These are phyloP conservation scores for Sinosuthora webbiana DNA, from an alignment of 2,113 vertebrate species.

Conservation along the genomic window DNA sequence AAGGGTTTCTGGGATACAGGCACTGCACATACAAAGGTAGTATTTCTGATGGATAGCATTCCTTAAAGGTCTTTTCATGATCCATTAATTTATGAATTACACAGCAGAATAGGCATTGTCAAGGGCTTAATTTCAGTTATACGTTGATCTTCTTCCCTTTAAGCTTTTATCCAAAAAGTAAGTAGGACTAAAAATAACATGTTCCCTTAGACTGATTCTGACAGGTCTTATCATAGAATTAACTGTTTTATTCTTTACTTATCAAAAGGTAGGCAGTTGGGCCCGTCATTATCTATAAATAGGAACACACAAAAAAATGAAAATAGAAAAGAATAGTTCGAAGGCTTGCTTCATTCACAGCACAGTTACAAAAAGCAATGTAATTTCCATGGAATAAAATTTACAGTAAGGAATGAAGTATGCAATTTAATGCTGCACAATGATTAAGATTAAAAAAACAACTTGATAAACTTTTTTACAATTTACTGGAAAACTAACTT, in stretches of 20 bases:
- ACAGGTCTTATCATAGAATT: background rate
- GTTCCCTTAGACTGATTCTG: background rate
- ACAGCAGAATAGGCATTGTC: background rate
- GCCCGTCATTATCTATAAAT: background rate
- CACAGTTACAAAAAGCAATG: background rate
- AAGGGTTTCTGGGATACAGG: background rate
- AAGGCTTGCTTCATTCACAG: background rate
- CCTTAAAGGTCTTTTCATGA: constrained; percentile 44
- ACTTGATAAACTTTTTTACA: background rate
- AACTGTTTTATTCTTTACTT: background rate
- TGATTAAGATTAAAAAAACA: background rate
- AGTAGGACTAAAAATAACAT: constrained; percentile 9
- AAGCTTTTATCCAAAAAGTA: constrained; percentile 31
- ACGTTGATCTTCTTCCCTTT: constrained; percentile 2
- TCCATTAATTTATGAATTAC: constrained; percentile 54
- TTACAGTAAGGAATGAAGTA: background rate
- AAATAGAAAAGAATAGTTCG: background rate
- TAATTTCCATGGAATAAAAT: background rate
- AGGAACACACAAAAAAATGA: background rate
- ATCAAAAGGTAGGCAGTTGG: background rate
- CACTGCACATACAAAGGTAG: background rate
- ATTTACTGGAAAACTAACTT: background rate
- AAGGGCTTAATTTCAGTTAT: constrained; percentile 28
- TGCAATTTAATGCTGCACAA: background rate
- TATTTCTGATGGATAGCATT: constrained; percentile 19